Conservation (phyloP, 2,888 invertebrate species). For the Rhagium mordax region DNA sequence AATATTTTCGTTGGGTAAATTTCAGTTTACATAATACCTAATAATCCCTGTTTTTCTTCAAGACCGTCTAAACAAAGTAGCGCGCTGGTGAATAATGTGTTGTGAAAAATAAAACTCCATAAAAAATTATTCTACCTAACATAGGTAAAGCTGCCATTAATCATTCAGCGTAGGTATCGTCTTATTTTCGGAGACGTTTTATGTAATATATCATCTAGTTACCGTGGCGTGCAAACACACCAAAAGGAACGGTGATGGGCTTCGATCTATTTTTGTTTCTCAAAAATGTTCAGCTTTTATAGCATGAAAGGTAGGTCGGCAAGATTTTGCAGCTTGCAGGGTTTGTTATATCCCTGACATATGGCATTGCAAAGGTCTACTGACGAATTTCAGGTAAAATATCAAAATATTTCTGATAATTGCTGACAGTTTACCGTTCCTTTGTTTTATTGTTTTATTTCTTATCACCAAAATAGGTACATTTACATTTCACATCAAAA, state of each 20-base stretch:
- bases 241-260: not conserved
- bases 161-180: conserved; percentile 26
- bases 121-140: conserved; percentile 15
- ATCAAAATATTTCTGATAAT: no score
- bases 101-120: conserved; percentile 7
- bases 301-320: not conserved
- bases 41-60: not conserved
- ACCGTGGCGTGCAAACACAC: conserved; percentile 24
- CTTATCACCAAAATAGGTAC: not conserved
- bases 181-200: conserved; percentile 24
- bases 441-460: no score
- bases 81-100: conserved; percentile 4
- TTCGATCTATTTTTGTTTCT: conserved; percentile 11
- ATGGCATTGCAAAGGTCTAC: not conserved
- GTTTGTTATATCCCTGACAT: not conserved
- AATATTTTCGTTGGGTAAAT: not conserved
- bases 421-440: no score
- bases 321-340: not conserved
- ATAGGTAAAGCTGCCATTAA: conserved; percentile 22
- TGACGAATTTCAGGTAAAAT: not conserved
- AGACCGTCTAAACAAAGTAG: conserved; percentile 14
- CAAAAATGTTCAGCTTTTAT: not conserved
- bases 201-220: conserved; percentile 28
- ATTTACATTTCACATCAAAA: no score
- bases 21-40: not conserved